Percentiles rank a stretch among this genome's conserved stretches.
Conservation (phyloP, 2,888 invertebrate species). For the Doris montereyensis region DNA sequence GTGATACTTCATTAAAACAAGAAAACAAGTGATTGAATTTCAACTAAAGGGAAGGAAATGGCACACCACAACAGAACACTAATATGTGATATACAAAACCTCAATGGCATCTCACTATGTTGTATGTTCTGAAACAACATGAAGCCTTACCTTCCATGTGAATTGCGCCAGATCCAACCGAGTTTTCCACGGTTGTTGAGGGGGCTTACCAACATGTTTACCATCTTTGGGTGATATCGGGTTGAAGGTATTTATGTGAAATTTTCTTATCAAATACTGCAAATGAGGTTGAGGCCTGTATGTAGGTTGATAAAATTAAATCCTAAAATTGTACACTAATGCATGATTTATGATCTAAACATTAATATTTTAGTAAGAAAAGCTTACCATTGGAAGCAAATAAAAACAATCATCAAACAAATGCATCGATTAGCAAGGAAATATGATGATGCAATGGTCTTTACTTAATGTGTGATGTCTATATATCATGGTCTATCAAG, state of each 20-base stretch:
- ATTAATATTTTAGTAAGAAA: too few species aligned
- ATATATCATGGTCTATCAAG: too few species aligned
- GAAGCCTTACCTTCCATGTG: conserved; percentile 47
- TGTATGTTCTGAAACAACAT: background rate
- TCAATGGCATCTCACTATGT: background rate
- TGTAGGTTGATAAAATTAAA: background rate
- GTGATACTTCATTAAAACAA: too few species aligned
- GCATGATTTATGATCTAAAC: too few species aligned
- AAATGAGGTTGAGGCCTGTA: conserved; percentile 60
- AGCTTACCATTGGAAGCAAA: too few species aligned
- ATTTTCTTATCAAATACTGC: conserved; percentile 56
- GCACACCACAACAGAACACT: background rate
- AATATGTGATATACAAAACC: background rate
- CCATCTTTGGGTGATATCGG: conserved; percentile 51
- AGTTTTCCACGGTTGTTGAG: conserved; percentile 50
- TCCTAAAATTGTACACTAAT: too few species aligned
- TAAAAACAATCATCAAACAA: too few species aligned
- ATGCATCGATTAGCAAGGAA: too few species aligned
- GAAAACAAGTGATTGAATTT: too few species aligned
- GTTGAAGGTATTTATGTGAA: conserved; percentile 58
- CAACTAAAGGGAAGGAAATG: background rate
- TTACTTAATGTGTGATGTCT: too few species aligned
- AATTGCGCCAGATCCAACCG: conserved; percentile 57
- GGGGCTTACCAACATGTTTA: conserved; percentile 46
- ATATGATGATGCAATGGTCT: too few species aligned